A percentile compares a stretch with the other conserved stretches of the same genome.
phyloP scores from a whole-genome alignment of 1,140 invertebrate genomes.

The Drosophila kurseongensis region DNA sequence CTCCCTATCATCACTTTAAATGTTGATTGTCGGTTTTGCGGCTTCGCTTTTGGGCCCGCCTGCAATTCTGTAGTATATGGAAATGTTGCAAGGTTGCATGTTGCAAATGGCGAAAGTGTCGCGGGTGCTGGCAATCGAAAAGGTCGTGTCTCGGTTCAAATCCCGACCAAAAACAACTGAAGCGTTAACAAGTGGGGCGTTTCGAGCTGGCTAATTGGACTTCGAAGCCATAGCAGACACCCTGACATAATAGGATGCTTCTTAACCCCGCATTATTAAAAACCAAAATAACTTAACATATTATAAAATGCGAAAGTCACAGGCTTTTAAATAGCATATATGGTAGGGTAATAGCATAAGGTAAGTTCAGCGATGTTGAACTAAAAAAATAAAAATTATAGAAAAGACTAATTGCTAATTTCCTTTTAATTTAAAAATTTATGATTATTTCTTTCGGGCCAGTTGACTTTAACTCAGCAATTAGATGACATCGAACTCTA shows the following conservation, averaged over 20 bases:
- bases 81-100: conserved; percentile 9
- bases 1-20: conserved; percentile 34
- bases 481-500: conserved; percentile 33
- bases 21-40: conserved; percentile 36
- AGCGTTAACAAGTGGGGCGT: conserved; percentile 2
- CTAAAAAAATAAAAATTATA: no score
- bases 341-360: no score
- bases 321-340: no score
- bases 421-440: no score
- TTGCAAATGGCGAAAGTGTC: not conserved
- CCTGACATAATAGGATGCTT: no score
- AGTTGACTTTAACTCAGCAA: not conserved
- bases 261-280: no score
- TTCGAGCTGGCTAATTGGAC: not conserved
- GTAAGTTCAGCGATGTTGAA: no score
- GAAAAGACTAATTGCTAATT: no score
- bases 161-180: conserved; percentile 2
- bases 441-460: no score
- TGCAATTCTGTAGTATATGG: conserved; percentile 1
- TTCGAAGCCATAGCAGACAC: not conserved
- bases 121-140: conserved; percentile 13
- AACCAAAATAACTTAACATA: no score
- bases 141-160: conserved; percentile 13
- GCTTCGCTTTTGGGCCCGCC: not conserved
- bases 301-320: no score